Conservation (phyloP, 2,888 invertebrate genomes). For the Sarcophaga carnaria region DNA sequence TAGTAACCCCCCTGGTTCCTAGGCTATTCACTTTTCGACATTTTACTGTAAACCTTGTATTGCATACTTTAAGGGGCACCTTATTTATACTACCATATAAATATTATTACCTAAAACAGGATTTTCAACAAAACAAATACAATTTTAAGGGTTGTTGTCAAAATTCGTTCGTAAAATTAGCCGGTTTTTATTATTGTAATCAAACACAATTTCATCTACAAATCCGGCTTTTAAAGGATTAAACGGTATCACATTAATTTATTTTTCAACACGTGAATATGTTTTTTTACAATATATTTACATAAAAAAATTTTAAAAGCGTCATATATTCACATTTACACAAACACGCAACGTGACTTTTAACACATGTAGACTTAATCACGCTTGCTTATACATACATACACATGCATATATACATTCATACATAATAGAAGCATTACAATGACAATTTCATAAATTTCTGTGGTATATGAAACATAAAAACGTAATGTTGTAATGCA, state of each 20-base stretch:
- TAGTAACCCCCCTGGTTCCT: too few relatives aligned
- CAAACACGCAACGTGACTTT: constrained; percentile 57
- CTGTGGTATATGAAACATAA: neutral
- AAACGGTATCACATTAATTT: neutral
- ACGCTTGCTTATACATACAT: neutral
- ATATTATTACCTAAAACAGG: too few relatives aligned
- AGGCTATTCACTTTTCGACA: too few relatives aligned
- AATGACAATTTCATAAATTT: neutral
- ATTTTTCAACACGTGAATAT: constrained; percentile 55
- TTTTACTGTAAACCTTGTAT: too few relatives aligned
- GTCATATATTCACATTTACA: constrained; percentile 27
- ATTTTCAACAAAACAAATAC: too few relatives aligned
- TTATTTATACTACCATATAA: too few relatives aligned
- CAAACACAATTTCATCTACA: neutral
- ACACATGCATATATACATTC: neutral
- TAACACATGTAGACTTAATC: constrained; percentile 21
- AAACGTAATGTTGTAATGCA: neutral
- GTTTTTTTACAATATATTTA: neutral
- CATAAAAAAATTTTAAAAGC: constrained; percentile 12
- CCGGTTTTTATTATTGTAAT: too few relatives aligned
- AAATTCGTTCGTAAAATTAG: too few relatives aligned
- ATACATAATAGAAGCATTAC: constrained; percentile 9
- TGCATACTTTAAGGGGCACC: too few relatives aligned
- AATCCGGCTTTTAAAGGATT: neutral
- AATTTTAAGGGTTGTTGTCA: too few relatives aligned